Evolutionary conservation across 1,140 invertebrate genomes (phyloP).

Genomic region (Limonius californicus): DNA sequence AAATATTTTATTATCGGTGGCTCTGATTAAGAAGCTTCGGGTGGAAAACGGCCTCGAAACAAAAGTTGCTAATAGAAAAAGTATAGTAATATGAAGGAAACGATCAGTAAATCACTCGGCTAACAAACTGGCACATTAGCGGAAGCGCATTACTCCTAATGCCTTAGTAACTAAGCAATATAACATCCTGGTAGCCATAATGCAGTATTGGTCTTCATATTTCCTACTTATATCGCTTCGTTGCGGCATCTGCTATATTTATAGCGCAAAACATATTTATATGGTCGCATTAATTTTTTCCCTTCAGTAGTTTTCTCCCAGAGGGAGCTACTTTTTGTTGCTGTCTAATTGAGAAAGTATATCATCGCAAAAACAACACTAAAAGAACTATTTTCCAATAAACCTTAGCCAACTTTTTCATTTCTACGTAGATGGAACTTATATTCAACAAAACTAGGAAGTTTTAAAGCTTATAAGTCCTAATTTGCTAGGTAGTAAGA

Average conservation of each 20-base stretch:
- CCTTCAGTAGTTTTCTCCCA: neutral
- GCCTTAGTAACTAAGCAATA: conserved; percentile 23
- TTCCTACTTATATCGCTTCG: conserved; percentile 25
- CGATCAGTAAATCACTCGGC: conserved; percentile 20
- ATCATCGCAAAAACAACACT: conserved; percentile 2
- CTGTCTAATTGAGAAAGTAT: neutral
- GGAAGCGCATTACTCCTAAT: conserved; percentile 22
- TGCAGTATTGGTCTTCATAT: conserved; percentile 27
- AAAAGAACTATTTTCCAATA: too few species aligned
- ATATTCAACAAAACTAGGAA: too few species aligned
- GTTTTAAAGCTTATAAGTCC: too few species aligned
- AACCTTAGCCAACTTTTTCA: too few species aligned
- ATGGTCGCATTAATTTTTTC: conserved; percentile 21
- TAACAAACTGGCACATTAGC: conserved; percentile 27
- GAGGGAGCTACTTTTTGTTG: conserved; percentile 2
- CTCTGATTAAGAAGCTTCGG: too few species aligned
- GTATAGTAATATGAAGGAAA: conserved; percentile 17
- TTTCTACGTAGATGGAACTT: too few species aligned
- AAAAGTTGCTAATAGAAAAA: neutral
- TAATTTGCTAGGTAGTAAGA: too few species aligned
- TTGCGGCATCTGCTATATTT: conserved; percentile 19
- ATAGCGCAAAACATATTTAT: conserved; percentile 23
- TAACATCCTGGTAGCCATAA: conserved; percentile 22
- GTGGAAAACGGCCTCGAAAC: neutral
- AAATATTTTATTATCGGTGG: too few species aligned